These are phyloP conservation scores for Serinus canaria DNA, from an alignment of 2,113 vertebrate genomes.

Conservation along the genomic window DNA sequence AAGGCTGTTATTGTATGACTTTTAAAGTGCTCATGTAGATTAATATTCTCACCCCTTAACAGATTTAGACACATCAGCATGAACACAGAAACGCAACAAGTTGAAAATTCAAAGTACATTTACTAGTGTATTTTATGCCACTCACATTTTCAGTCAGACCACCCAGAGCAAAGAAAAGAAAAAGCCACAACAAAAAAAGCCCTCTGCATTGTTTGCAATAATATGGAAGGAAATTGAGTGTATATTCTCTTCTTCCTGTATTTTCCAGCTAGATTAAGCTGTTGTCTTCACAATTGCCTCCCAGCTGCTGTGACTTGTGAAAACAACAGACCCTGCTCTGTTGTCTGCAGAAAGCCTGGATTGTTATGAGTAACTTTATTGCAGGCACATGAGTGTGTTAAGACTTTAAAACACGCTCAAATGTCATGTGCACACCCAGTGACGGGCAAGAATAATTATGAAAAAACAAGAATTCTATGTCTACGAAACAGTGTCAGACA, in stretches of 20 bases:
- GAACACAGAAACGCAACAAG: conserved; percentile 57
- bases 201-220: conserved; percentile 78
- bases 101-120: conserved; percentile 65
- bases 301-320: conserved; percentile 87
- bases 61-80: conserved; percentile 40
- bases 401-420: conserved; percentile 87
- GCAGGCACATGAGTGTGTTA: conserved; percentile 89
- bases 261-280: conserved; percentile 84
- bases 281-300: conserved; percentile 89
- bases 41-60: conserved; percentile 32
- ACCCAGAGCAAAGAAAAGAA: conserved; percentile 70
- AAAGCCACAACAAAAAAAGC: conserved; percentile 63
- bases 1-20: conserved; percentile 21
- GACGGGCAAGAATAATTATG: conserved; percentile 86
- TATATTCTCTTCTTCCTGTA: conserved; percentile 82
- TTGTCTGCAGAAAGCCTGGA: conserved; percentile 88
- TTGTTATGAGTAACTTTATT: conserved; percentile 89
- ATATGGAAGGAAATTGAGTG: conserved; percentile 76
- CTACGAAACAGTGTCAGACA: conserved; percentile 81
- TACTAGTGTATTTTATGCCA: conserved; percentile 62
- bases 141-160: conserved; percentile 74
- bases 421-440: conserved; percentile 91
- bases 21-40: conserved; percentile 11
- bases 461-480: conserved; percentile 89
- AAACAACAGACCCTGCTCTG: conserved; percentile 91